phyloP scores from a whole-genome alignment of 2,797 vertebrate species.

The Notolabrus celidotus region DNA sequence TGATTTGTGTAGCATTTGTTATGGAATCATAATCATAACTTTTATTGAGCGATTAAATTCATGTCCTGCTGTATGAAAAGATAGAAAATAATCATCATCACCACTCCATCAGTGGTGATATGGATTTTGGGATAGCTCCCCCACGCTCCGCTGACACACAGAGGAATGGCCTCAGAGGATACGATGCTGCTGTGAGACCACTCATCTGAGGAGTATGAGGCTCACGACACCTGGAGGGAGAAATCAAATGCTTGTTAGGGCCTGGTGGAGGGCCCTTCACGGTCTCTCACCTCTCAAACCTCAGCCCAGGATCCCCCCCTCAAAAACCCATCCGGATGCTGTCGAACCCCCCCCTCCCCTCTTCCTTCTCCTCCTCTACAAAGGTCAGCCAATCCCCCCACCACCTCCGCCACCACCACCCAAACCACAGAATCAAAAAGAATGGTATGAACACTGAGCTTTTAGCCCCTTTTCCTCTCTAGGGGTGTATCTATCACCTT shows the following conservation, averaged over 20 bases:
- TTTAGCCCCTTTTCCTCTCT: slow-evolving; percentile 63
- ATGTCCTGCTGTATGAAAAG: neutral
- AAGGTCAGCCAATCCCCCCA: slow-evolving; percentile 75
- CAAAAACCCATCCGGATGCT: slow-evolving; percentile 51
- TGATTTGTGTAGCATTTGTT: no score
- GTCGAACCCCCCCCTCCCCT: slow-evolving; percentile 25
- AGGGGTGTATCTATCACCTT: slow-evolving; percentile 59
- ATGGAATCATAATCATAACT: no score
- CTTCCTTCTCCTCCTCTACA: slow-evolving; percentile 52
- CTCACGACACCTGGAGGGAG: slow-evolving; percentile 75
- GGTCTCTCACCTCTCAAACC: slow-evolving; percentile 85
- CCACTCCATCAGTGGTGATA: slow-evolving; percentile 1
- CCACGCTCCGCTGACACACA: slow-evolving; percentile 2
- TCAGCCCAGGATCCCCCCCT: slow-evolving; percentile 39
- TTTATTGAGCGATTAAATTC: no score
- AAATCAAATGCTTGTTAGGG: slow-evolving; percentile 81
- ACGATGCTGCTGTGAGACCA: slow-evolving; percentile 50
- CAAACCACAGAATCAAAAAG: slow-evolving; percentile 22
- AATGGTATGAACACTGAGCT: slow-evolving; percentile 50
- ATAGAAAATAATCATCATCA: slow-evolving; percentile 4
- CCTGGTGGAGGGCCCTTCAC: slow-evolving; percentile 79
- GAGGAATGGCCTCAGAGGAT: slow-evolving; percentile 46
- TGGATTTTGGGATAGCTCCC: neutral
- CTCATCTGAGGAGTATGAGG: slow-evolving; percentile 55
- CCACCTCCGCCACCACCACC: slow-evolving; percentile 23